phyloP scores from a whole-genome alignment of 2,888 invertebrate genomes.

The Calameuta pallipes region DNA sequence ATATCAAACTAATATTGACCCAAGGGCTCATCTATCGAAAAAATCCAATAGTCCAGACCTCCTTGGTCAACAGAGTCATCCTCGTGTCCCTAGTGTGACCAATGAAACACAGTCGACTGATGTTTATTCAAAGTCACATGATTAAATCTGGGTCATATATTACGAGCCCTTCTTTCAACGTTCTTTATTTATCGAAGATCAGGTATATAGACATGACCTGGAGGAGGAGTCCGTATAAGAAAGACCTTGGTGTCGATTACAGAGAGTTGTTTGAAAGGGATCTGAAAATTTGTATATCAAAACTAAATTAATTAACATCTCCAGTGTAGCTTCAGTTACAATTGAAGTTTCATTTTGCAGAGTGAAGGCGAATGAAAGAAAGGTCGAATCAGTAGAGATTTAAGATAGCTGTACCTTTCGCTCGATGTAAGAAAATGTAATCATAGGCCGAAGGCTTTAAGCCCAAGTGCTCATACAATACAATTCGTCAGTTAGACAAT shows the following conservation, averaged over 20 bases:
- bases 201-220: neutral
- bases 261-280: neutral
- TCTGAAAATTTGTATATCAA: neutral
- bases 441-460: neutral
- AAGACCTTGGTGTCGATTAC: neutral
- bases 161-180: neutral
- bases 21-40: slow-evolving; percentile 29
- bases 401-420: neutral
- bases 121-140: neutral
- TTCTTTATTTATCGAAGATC: neutral
- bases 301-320: neutral
- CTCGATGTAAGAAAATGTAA: neutral
- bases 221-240: neutral
- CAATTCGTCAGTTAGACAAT: slow-evolving; percentile 36
- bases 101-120: slow-evolving; percentile 28
- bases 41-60: slow-evolving; percentile 29
- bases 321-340: neutral
- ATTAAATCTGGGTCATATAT: neutral
- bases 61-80: slow-evolving; percentile 8
- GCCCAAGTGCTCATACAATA: slow-evolving; percentile 12
- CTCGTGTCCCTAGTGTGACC: slow-evolving; percentile 13
- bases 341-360: neutral
- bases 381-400: neutral
- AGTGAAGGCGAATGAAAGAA: neutral
- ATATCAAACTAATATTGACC: slow-evolving; percentile 48